phyloP scores from a whole-genome alignment of 2,113 vertebrate species.

The Hydrochoerus hydrochaeris region DNA sequence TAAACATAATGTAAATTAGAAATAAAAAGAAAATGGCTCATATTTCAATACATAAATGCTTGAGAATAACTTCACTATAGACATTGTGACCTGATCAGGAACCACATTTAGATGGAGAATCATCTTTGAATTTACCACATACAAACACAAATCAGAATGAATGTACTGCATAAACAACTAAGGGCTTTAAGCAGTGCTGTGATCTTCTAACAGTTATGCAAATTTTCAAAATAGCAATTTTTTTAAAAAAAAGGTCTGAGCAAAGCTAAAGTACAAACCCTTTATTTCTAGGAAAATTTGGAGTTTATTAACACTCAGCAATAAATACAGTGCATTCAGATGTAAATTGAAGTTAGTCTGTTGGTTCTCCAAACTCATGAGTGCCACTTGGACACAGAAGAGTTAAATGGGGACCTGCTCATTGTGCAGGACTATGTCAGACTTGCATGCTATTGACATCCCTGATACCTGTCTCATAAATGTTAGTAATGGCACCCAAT shows the following conservation, averaged over 20 bases:
- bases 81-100: not conserved
- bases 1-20: slow-evolving; percentile 1
- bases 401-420: not conserved
- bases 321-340: not conserved
- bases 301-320: not conserved
- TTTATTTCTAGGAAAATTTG: not conserved
- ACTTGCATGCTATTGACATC: not conserved
- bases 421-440: not conserved
- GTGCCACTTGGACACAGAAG: not conserved
- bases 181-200: not conserved
- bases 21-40: not conserved
- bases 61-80: not conserved
- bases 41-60: not conserved
- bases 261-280: not conserved
- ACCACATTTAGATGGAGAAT: not conserved
- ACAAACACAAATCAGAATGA: not conserved
- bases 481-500: not conserved
- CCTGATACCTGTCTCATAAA: not conserved
- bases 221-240: not conserved
- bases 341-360: not conserved
- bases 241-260: not conserved
- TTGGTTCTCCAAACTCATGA: not conserved
- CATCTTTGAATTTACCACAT: not conserved
- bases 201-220: not conserved
- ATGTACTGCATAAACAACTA: not conserved